Conservation (phyloP, 37 sponge, comb jelly and placozoan genomes). For the Sycon ciliatum region DNA sequence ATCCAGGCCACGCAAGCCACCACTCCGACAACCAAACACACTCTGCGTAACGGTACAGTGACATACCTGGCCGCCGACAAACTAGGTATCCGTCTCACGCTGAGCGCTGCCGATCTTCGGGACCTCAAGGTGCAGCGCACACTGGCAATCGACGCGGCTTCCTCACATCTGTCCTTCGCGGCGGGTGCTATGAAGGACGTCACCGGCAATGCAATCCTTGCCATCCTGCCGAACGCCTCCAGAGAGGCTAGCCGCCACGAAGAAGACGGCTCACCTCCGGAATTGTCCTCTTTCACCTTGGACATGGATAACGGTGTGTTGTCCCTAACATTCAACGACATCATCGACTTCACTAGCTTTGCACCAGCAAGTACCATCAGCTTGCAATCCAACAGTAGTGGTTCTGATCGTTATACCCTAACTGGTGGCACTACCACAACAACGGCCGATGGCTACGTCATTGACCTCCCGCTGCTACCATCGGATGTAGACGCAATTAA, state of each 20-base stretch:
- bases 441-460: conserved; percentile 60
- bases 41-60: conserved; percentile 57
- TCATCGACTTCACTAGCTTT: conserved; percentile 43
- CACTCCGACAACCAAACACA: conserved; percentile 40
- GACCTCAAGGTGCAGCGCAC: conserved; percentile 50
- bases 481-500: conserved; percentile 50
- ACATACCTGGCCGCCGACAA: conserved; percentile 34
- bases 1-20: conserved; percentile 45
- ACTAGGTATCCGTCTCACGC: conserved; percentile 36
- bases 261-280: conserved; percentile 38
- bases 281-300: conserved; percentile 39
- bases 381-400: conserved; percentile 31
- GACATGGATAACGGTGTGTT: conserved; percentile 58
- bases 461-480: conserved; percentile 41
- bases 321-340: conserved; percentile 58
- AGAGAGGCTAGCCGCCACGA: neutral
- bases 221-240: neutral
- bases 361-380: conserved; percentile 38
- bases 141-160: conserved; percentile 46
- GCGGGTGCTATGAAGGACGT: conserved; percentile 47
- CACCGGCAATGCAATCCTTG: conserved; percentile 35
- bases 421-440: conserved; percentile 43
- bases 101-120: conserved; percentile 57
- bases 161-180: conserved; percentile 52
- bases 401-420: conserved; percentile 24